These are phyloP conservation scores for Isoperla grammatica DNA, from an alignment of 2,888 invertebrate genomes.

Conservation along the genomic window DNA sequence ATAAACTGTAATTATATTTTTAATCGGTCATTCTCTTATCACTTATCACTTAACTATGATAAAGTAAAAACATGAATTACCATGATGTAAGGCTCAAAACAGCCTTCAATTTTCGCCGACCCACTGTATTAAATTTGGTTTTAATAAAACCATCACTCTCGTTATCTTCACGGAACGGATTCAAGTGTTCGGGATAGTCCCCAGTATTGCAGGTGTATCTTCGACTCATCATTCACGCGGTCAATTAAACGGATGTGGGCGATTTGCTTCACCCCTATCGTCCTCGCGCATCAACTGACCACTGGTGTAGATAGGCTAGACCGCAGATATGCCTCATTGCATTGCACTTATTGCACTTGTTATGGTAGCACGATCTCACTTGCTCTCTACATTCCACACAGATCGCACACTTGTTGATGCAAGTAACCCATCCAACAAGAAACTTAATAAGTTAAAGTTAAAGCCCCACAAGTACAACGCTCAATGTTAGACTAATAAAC, in stretches of 20 bases:
- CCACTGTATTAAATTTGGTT: neutral
- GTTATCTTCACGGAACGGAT: slow-evolving; percentile 66
- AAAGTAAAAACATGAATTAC: neutral
- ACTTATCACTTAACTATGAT: neutral
- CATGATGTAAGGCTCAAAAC: neutral
- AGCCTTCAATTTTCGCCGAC: slow-evolving; percentile 3
- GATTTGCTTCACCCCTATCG: neutral
- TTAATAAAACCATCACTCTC: slow-evolving; percentile 36
- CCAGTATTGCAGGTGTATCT: slow-evolving; percentile 34
- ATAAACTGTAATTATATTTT: too few species aligned
- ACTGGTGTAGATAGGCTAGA: too few species aligned
- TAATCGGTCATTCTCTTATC: too few species aligned
- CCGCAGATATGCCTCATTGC: neutral
- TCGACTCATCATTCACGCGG: neutral
- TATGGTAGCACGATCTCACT: neutral
- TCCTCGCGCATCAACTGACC: neutral
- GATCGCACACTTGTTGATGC: neutral
- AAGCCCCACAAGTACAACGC: slow-evolving; percentile 2
- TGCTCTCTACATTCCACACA: slow-evolving; percentile 1
- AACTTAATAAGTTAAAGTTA: neutral
- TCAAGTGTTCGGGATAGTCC: slow-evolving; percentile 70
- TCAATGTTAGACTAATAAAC: neutral
- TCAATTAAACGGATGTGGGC: too few species aligned
- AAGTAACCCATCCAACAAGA: too few species aligned
- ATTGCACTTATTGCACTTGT: neutral